phyloP scores from a whole-genome alignment of 1,140 invertebrate genomes.

The Platyscapa corneri region DNA sequence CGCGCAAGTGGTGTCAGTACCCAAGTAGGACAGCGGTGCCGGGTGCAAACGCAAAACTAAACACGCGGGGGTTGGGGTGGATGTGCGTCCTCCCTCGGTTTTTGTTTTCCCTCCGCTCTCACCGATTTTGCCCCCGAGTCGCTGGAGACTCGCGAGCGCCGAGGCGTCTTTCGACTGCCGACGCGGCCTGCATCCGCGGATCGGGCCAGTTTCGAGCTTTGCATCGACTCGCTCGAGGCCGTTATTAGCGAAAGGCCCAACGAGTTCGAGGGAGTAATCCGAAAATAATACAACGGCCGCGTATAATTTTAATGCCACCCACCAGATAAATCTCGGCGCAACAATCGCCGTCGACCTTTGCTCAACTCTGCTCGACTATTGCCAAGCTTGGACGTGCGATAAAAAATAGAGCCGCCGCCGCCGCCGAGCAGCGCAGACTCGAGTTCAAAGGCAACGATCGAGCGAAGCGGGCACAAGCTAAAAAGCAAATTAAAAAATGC shows the following conservation, averaged over 20 bases:
- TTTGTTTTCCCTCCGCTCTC: neutral
- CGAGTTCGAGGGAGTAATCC: too few relatives aligned
- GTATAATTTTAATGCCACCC: too few relatives aligned
- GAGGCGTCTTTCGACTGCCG: too few relatives aligned
- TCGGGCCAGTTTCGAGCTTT: too few relatives aligned
- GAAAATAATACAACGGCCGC: too few relatives aligned
- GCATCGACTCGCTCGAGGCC: too few relatives aligned
- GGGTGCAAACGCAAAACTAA: slow-evolving; percentile 25
- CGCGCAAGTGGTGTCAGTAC: slow-evolving; percentile 31
- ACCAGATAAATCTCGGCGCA: too few relatives aligned
- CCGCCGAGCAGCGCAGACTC: too few relatives aligned
- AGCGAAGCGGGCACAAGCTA: neutral
- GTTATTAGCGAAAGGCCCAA: too few relatives aligned
- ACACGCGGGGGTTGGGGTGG: slow-evolving; percentile 1
- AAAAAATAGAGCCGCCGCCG: slow-evolving; percentile 32
- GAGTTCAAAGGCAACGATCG: slow-evolving; percentile 44
- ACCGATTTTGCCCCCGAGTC: too few relatives aligned
- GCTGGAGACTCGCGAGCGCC: too few relatives aligned
- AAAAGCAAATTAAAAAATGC: slow-evolving; percentile 50
- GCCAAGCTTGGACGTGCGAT: neutral
- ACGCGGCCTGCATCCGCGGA: too few relatives aligned
- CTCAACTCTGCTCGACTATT: slow-evolving; percentile 43
- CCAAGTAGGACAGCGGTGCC: slow-evolving; percentile 30
- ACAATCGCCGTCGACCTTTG: neutral
- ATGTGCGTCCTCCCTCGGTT: neutral